Percentiles rank a stretch among this genome's conserved stretches.
phyloP scores from a whole-genome alignment of 2,797 vertebrate genomes.

The Mallotus villosus region DNA sequence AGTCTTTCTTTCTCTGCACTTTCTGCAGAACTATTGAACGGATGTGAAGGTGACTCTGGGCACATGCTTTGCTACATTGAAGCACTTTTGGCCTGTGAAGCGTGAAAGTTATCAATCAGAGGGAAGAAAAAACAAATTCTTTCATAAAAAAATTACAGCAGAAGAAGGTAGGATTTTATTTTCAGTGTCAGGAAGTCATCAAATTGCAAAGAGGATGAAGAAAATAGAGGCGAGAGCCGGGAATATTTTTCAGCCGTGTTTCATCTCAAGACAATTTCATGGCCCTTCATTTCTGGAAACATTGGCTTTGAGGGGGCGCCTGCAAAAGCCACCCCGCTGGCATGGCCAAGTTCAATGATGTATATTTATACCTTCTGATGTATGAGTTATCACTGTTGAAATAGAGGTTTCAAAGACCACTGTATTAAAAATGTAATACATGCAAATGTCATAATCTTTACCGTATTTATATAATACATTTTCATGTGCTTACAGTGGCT shows the following conservation, averaged over 20 bases:
- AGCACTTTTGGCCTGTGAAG: conserved; percentile 25
- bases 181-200: conserved; percentile 27
- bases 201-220: conserved; percentile 18
- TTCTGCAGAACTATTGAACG: conserved; percentile 7
- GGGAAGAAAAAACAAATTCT: conserved; percentile 9
- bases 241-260: conserved; percentile 29
- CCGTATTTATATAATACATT: conserved; percentile 19
- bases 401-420: conserved; percentile 5
- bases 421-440: conserved; percentile 26
- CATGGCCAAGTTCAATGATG: conserved; percentile 25
- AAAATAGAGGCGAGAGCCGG: conserved; percentile 13
- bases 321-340: not conserved
- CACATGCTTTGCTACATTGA: conserved; percentile 46
- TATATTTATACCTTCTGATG: conserved; percentile 12
- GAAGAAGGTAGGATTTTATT: conserved; percentile 9
- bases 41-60: conserved; percentile 26
- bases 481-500: conserved; percentile 15
- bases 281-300: conserved; percentile 19
- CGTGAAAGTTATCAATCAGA: conserved; percentile 29
- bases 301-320: conserved; percentile 13
- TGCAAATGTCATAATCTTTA: conserved; percentile 19
- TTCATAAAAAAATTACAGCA: no score
- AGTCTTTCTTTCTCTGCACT: not conserved
- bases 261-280: conserved; percentile 24
- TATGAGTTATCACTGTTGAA: conserved; percentile 33